Percentiles rank a stretch among this genome's conserved stretches.
Evolutionary conservation across 2,888 invertebrate genomes (phyloP).

Genomic region (Metacarcinus magister): DNA sequence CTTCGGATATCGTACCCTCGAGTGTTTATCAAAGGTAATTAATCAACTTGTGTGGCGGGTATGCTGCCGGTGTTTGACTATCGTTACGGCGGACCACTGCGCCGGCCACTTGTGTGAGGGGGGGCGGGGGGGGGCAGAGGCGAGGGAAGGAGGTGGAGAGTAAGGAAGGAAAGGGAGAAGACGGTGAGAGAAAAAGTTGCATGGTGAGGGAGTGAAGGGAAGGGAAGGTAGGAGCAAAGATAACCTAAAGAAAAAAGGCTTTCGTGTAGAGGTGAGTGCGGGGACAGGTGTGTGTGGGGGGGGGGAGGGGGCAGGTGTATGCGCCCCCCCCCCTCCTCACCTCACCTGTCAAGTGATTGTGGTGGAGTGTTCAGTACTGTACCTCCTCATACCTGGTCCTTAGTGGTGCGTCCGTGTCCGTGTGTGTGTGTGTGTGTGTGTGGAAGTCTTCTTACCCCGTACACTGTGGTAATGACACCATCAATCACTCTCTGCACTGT

Average conservation of each 20-base stretch:
- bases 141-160: neutral
- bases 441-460: slow-evolving; percentile 5
- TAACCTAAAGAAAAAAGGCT: neutral
- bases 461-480: neutral
- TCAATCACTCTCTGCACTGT: neutral
- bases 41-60: slow-evolving; percentile 79
- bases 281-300: neutral
- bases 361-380: neutral
- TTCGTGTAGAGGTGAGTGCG: neutral
- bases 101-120: slow-evolving; percentile 48
- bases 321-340: neutral
- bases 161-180: neutral
- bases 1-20: slow-evolving; percentile 69
- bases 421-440: neutral
- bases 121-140: neutral
- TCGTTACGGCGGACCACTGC: slow-evolving; percentile 68
- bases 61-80: slow-evolving; percentile 69
- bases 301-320: neutral
- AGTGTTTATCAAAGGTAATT: slow-evolving; percentile 80
- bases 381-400: neutral
- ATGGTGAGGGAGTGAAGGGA: neutral
- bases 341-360: neutral
- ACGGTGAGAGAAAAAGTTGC: neutral
- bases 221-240: neutral
- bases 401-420: neutral